Base-by-base conservation (phyloP, 2,888 invertebrate species). In the Macropis europaea region DNA sequence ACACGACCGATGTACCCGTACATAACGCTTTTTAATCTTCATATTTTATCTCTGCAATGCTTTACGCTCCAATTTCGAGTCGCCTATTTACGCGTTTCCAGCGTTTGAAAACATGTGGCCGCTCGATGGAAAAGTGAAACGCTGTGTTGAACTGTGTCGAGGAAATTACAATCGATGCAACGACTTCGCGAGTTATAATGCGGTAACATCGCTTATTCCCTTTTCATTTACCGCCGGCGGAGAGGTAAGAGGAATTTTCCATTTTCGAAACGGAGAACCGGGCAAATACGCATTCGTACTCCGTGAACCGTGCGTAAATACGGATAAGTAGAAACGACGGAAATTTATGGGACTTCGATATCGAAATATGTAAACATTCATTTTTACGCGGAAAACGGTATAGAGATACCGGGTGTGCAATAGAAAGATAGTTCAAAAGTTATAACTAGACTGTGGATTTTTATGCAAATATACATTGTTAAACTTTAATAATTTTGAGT, bases 261-360 rank as follows among this genome's bases (percentile, higher is more conserved):
- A 26, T 7, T 26, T 43, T 32, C 32, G 13, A 7, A 32, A 26
- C 17, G 15, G 6, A 6, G 6, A 40, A 32, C 54, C 15, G 26
- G 4, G 32, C n/a, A 34, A 40, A 53, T 9, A 15, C 19, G 6
- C 28, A 13, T 22, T 32, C 30, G 9, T 13, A 15, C 9, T 32
- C 7, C 42, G 26, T 11, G 3, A n/a, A n/a, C 11, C n/a, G 1
- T 34, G 26, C 19, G 42, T 17, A 53, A 52, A 53, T 30, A 32
- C 24, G 17, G 24, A 15, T 53, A 42, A 53, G 30, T n/a, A n/a
- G n/a, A n/a, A n/a, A 15, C 42, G 53, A 4, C 13, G 9, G 40
- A 32, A 42, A 61, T 61, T 53, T 32, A 61, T 61, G 53, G 9
- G 53, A 42, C 24, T 30, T 53, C 13, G 17, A 15, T 24, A 40